A percentile compares a stretch with the other conserved stretches of the same genome.
phyloP scores from a whole-genome alignment of 2,888 invertebrate species.

The Cordilura impudica region DNA sequence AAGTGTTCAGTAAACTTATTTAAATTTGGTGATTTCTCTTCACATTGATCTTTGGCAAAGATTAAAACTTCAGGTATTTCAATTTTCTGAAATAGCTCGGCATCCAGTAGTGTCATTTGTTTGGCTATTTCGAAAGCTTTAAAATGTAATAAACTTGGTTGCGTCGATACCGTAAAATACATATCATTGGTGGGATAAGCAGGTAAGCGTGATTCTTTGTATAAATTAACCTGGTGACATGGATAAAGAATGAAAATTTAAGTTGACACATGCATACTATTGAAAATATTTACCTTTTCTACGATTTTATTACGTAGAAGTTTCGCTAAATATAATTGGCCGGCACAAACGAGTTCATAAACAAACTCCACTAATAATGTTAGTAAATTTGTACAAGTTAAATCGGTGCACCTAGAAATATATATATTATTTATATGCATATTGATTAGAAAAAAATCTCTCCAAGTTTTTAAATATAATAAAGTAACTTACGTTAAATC shows the following conservation, averaged over 20 bases:
- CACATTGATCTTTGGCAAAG: constrained; percentile 98
- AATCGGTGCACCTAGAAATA: constrained; percentile 86
- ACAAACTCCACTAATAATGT: constrained; percentile 94
- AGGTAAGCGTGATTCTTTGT: constrained; percentile 75
- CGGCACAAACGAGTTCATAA: constrained; percentile 93
- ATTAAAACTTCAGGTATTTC: constrained; percentile 98
- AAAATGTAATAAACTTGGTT: constrained; percentile 89
- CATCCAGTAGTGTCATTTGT: constrained; percentile 98
- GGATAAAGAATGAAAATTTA: constrained; percentile 22
- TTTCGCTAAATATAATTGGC: constrained; percentile 94
- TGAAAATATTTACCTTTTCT: constrained; percentile 82
- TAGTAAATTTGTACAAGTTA: constrained; percentile 86
- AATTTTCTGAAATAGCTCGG: constrained; percentile 95
- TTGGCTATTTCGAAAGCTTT: constrained; percentile 97
- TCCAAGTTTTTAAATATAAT: background rate
- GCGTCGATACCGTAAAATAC: constrained; percentile 78
- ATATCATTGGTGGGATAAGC: constrained; percentile 69
- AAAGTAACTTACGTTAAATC: constrained; percentile 91
- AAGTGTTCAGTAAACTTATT: constrained; percentile 99
- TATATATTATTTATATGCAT: background rate
- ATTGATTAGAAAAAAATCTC: no score
- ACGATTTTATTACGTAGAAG: constrained; percentile 92
- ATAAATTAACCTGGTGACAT: constrained; percentile 73
- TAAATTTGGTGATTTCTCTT: constrained; percentile 97
- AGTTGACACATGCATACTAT: background rate